phyloP scores from a whole-genome alignment of 1,140 invertebrate genomes.

The Plodia interpunctella region DNA sequence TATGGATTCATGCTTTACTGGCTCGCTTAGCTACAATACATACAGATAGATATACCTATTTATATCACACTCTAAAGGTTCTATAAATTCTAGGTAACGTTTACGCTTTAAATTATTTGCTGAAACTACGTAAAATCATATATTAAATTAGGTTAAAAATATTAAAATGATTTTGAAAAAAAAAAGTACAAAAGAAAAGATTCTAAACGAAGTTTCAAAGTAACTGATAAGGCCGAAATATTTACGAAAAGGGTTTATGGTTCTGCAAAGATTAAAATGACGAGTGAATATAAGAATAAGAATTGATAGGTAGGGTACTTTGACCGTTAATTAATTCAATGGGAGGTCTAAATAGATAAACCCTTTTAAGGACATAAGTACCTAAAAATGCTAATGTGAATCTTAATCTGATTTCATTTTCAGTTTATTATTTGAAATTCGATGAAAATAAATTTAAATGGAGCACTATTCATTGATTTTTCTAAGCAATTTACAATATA shows the following conservation, averaged over 20 bases:
- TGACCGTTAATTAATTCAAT: constrained; percentile 39
- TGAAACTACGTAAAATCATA: no score
- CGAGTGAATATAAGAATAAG: no score
- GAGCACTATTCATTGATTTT: no score
- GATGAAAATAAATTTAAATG: no score
- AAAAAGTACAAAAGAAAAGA: not conserved
- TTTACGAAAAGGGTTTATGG: constrained; percentile 15
- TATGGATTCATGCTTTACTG: constrained; percentile 29
- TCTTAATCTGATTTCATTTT: not conserved
- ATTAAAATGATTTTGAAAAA: not conserved
- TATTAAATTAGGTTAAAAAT: no score
- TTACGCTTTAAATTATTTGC: not conserved
- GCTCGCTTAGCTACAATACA: constrained; percentile 17
- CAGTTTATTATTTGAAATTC: no score
- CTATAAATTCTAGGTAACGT: constrained; percentile 10
- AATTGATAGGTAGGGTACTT: constrained; percentile 31
- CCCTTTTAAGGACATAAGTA: constrained; percentile 29
- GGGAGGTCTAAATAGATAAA: constrained; percentile 24
- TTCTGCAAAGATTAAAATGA: constrained; percentile 23
- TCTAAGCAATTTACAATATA: no score
- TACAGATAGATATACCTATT: not conserved
- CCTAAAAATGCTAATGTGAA: constrained; percentile 21
- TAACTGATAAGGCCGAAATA: constrained; percentile 15
- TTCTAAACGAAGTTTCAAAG: not conserved
- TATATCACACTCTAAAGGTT: not conserved